phyloP scores from a whole-genome alignment of 2,113 vertebrate species.

The Hiodon tergisus region DNA sequence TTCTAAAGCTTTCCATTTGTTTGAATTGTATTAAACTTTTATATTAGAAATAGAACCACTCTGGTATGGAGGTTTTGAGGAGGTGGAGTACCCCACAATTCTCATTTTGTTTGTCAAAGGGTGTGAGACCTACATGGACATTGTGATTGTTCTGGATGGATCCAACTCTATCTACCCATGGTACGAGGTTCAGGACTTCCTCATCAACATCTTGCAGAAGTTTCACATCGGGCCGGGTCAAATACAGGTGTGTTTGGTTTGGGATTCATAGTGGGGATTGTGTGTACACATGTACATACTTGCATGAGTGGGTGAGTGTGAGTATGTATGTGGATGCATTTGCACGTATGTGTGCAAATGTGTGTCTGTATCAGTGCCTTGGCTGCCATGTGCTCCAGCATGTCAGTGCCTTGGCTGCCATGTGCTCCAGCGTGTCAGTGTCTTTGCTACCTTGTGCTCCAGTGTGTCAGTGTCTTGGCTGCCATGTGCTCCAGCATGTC shows the following conservation, averaged over 20 bases:
- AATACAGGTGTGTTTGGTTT: constrained; percentile 74
- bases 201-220: constrained; percentile 91
- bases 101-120: constrained; percentile 56
- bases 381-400: neutral
- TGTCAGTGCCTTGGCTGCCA: no score
- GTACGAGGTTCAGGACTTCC: constrained; percentile 91
- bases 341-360: neutral
- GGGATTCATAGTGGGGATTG: neutral
- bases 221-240: constrained; percentile 90
- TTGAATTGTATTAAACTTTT: neutral
- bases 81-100: neutral
- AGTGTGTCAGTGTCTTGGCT: no score
- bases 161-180: constrained; percentile 98
- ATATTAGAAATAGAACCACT: neutral
- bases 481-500: no score
- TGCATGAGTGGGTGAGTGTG: neutral
- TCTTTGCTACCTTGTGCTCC: no score
- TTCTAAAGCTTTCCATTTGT: neutral
- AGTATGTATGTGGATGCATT: neutral
- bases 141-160: constrained; percentile 91
- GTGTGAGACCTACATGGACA: constrained; percentile 97
- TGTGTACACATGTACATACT: neutral
- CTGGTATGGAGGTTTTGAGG: neutral
- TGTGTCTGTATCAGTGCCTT: neutral
- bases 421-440: no score